Base-by-base conservation (phyloP, 2,888 invertebrate species). In the Amphipyra berbera region DNA sequence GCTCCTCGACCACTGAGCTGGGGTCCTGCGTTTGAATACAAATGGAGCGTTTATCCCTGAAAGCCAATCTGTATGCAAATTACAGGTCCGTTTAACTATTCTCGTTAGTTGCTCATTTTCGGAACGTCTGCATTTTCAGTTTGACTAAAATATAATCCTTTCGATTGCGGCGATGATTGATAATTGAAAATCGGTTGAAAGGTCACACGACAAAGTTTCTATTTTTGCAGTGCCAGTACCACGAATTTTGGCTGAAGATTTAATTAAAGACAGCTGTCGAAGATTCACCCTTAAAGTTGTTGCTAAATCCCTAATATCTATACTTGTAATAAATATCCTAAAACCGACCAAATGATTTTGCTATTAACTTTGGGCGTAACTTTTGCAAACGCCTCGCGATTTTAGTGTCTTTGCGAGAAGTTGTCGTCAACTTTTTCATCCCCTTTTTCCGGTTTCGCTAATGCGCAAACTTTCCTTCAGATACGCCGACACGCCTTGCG, bases 61-160 rank as follows among this genome's bases (percentile, higher is more conserved):
- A 92, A 95, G 94, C 94, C 94, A 95, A 94, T 95, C 92, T 95
- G 94, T 94, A 95, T 94, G 95, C 88, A 93, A 94, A 95, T 95
- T 90, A 89, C 90, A 89, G 90, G 89, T 91, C 90, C 90, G 87
- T 92, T 93, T 92, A 93, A 94, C 94, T 94, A 93, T 94, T 90
- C 94, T 93, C 93, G 94, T 94, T 94, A 94, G 93, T 93, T 94
- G 94, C 93, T 93, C 94, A 94, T 94, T 95, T 94, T 92, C 92
- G 84, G 85, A 88, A 92, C 87, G 89, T 92, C 91, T 90, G 89
- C 88, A 86, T 92, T 92, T 90, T 87, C 84, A 83, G 83, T 84
- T 82, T 81, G 75, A 83, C 88, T 80, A 74, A 84, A 84, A 85
- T 79, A 76, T 76, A 82, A 82, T 78, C 82, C 82, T 81, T 85